Conservation (phyloP, 1,140 invertebrate genomes). For the Ctenoplectra terminalis region DNA sequence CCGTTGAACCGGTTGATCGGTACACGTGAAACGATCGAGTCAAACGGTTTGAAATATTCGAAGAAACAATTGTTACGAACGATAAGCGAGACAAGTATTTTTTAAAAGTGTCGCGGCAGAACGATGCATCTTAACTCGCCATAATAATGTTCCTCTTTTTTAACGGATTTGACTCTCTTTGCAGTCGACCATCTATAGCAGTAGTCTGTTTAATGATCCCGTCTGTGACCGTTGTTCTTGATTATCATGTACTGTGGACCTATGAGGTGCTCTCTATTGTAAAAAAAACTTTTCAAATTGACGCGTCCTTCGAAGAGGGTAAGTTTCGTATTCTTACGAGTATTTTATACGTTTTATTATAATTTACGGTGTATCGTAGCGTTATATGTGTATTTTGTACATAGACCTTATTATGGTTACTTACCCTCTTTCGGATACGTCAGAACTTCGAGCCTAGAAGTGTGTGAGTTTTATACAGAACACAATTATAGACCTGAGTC, state of each 20-base stretch:
- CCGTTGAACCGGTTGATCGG: too few species aligned
- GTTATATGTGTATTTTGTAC: conserved; percentile 32
- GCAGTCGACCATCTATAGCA: conserved; percentile 58
- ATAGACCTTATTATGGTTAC: conserved; percentile 35
- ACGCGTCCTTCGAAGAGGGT: conserved; percentile 61
- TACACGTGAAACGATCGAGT: not conserved
- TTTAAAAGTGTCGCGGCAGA: conserved; percentile 6
- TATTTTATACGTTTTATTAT: conserved; percentile 11
- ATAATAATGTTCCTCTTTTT: conserved; percentile 44
- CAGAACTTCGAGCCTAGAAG: conserved; percentile 57
- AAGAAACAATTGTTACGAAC: not conserved
- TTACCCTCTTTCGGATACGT: conserved; percentile 62
- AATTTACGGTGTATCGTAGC: not conserved
- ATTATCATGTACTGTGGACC: conserved; percentile 50
- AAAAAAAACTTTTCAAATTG: conserved; percentile 60
- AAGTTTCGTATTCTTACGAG: conserved; percentile 35
- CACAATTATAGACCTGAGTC: conserved; percentile 54
- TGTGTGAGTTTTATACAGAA: conserved; percentile 38
- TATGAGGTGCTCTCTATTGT: conserved; percentile 61
- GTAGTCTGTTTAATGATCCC: conserved; percentile 53
- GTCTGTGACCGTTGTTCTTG: conserved; percentile 55
- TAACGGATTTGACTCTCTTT: conserved; percentile 56
- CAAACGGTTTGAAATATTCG: not conserved
- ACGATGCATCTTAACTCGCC: conserved; percentile 46
- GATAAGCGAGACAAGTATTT: not conserved